Conservation (phyloP, 92 coral and sea anemone genomes). For the Porites rus region DNA sequence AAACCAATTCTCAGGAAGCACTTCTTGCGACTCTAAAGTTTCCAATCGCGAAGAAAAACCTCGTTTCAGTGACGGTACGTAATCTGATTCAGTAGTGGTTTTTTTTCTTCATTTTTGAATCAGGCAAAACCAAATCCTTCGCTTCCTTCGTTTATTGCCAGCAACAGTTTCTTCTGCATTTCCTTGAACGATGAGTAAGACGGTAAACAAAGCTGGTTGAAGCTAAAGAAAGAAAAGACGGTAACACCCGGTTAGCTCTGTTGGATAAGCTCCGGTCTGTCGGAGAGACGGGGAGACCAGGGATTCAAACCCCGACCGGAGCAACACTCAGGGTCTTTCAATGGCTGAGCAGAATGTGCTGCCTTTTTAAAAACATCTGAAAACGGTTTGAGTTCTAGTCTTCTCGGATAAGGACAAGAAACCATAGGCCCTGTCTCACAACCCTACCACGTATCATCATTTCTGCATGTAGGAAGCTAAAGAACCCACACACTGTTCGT, state of each 20-base stretch:
- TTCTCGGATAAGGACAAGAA: no score
- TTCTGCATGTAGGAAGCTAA: no score
- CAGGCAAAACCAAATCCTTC: conserved; percentile 94
- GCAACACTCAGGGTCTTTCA: no score
- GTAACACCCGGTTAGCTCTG: background rate
- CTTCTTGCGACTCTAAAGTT: background rate
- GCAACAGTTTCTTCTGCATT: conserved; percentile 83
- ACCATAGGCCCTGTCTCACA: no score
- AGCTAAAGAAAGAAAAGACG: conserved; percentile 47
- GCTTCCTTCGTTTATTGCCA: conserved; percentile 95
- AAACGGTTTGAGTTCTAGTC: no score
- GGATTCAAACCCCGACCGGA: no score
- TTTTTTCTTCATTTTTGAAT: background rate
- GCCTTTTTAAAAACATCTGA: no score
- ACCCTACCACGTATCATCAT: no score
- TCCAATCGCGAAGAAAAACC: background rate
- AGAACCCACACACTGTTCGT: no score
- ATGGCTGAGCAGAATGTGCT: no score
- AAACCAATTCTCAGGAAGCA: no score
- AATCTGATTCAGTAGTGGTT: background rate
- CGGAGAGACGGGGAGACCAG: no score
- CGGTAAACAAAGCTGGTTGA: conserved; percentile 94
- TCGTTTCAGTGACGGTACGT: background rate
- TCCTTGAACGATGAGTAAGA: conserved; percentile 91
- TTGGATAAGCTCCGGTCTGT: background rate